Evolutionary conservation across 2,113 vertebrate species (phyloP), one percentile per base, ranked within the genome.

Genomic region (Cyphomyrus plagiostoma): DNA sequence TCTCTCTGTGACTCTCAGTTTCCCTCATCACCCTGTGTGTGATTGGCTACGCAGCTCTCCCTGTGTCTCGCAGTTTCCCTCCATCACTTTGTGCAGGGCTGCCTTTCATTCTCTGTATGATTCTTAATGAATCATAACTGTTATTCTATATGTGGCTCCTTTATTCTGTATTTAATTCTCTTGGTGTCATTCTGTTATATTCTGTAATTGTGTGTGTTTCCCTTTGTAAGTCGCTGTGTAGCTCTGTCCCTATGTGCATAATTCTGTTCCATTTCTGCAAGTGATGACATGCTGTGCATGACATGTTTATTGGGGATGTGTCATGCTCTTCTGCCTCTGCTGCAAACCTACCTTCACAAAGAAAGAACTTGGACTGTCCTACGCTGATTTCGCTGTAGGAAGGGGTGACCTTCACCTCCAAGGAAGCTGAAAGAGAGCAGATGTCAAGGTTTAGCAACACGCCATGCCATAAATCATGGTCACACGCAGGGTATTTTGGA

Each of bases 321-420:
- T 49, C 42, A 45, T 77, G 46, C n/a, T 26, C 42, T 49, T 74
- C 6, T 17, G 35, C 19, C 74, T 19, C 35, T 80, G 74, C 10
- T 52, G 26, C 9, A 26, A 10, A 4, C 96, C 93, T 96, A 98
- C 98, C 98, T 96, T 98, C 97, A 88, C 98, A 99, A 92, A 98
- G 92, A 96, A 99, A 99, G 97, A 99, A 99, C 89, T 99, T 99
- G 82, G 98, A 99, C 82, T 99, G 98, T 94, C 98, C 98, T 4
- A 99, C 97, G 85, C 98, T 98, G 94, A 99, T 98, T 94, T 99
- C 98, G 6, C 98, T 98, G 91, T 98, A 97, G 74, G 95, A 96
- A 21, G 98, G 98, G 89, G 95, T 97, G 84, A 99, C 99, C 93
- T 97, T 96, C 93, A 99, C 98, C 90, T 99, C 97, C 92, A 99